A percentile compares a stretch with the other conserved stretches of the same genome.
Conservation (phyloP, 2,888 invertebrate genomes). For the Halictus quadricinctus region DNA sequence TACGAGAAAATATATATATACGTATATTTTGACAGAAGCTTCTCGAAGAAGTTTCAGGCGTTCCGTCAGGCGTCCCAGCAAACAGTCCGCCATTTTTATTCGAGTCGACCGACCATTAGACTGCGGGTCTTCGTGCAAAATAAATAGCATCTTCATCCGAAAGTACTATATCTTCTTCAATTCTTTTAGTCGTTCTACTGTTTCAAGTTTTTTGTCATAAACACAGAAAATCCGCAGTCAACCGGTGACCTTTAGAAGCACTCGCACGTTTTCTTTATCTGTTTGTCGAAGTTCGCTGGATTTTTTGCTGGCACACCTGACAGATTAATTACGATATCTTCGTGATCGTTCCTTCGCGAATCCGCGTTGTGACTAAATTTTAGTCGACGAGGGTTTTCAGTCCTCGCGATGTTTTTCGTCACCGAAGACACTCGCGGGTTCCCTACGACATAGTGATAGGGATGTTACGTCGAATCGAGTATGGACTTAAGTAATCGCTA, state of each 20-base stretch:
- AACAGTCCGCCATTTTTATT: neutral
- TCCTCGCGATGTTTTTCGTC: neutral
- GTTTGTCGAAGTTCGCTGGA: neutral
- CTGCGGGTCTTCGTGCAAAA: too few relatives aligned
- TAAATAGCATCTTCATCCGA: neutral
- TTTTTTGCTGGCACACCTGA: neutral
- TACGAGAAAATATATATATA: conserved; percentile 45
- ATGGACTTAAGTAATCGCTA: neutral
- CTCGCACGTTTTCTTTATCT: neutral
- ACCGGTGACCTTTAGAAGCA: neutral
- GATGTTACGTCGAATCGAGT: neutral
- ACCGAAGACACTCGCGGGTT: neutral
- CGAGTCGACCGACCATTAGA: neutral
- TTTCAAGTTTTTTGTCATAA: neutral
- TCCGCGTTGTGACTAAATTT: neutral
- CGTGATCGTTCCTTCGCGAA: conserved; percentile 17
- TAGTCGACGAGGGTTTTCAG: neutral
- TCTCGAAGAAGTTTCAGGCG: conserved; percentile 41
- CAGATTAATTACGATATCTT: conserved; percentile 28
- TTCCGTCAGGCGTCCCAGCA: neutral
- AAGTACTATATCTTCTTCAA: neutral
- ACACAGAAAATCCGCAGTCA: neutral
- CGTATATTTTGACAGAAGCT: conserved; percentile 68
- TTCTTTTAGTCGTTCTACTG: neutral
- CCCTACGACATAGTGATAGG: neutral